Percentiles rank a stretch among this genome's conserved stretches.
phyloP scores from a whole-genome alignment of 2,888 invertebrate species.

The Diloba caeruleocephala region DNA sequence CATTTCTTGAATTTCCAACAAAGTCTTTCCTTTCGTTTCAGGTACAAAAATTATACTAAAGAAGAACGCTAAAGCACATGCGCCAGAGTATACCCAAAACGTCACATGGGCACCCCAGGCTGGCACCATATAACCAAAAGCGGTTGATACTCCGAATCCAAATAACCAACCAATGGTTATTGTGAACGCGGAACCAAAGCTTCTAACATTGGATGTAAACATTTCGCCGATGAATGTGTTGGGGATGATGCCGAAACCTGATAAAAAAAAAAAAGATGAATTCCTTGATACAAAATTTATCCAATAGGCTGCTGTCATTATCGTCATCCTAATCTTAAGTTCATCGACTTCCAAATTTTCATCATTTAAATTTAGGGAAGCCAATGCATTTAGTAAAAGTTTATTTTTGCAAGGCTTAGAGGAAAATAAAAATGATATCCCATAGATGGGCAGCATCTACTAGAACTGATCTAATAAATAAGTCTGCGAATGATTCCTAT shows the following conservation, averaged over 20 bases:
- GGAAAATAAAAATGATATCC: too few relatives aligned
- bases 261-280: slow-evolving; percentile 10
- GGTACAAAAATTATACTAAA: slow-evolving; percentile 60
- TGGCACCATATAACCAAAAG: slow-evolving; percentile 54
- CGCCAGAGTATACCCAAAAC: slow-evolving; percentile 58
- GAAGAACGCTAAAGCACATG: slow-evolving; percentile 46
- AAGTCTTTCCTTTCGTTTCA: slow-evolving; percentile 64
- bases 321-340: too few relatives aligned
- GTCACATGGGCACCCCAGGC: slow-evolving; percentile 47
- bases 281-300: too few relatives aligned
- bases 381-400: too few relatives aligned
- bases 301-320: too few relatives aligned
- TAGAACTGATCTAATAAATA: too few relatives aligned
- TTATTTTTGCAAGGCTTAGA: too few relatives aligned
- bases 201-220: slow-evolving; percentile 62
- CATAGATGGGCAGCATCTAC: too few relatives aligned
- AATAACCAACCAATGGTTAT: slow-evolving; percentile 52
- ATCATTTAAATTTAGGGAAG: too few relatives aligned
- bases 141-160: slow-evolving; percentile 55
- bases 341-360: too few relatives aligned
- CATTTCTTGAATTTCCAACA: slow-evolving; percentile 60
- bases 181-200: slow-evolving; percentile 55
- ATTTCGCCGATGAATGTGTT: slow-evolving; percentile 62
- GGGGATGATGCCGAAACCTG: slow-evolving; percentile 66
- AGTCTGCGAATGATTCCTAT: too few relatives aligned